These are phyloP conservation scores for Panopea generosa DNA, from an alignment of 2,888 invertebrate genomes.

Conservation along the genomic window DNA sequence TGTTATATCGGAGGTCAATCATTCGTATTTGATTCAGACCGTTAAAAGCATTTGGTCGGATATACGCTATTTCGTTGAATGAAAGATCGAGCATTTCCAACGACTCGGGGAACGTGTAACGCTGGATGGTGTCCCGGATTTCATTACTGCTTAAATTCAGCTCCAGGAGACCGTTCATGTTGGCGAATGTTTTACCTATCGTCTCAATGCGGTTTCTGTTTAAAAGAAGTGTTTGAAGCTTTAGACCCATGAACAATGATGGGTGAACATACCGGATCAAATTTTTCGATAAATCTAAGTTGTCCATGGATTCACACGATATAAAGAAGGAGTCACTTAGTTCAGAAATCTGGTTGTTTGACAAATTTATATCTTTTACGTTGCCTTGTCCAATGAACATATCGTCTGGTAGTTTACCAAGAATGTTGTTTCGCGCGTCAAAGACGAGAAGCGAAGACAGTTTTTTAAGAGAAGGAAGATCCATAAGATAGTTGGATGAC, in stretches of 20 bases:
- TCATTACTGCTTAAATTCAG: constrained; percentile 65
- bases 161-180: constrained; percentile 46
- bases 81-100: constrained; percentile 69
- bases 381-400: constrained; percentile 57
- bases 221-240: constrained; percentile 51
- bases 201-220: constrained; percentile 62
- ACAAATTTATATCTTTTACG: constrained; percentile 49
- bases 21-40: constrained; percentile 60
- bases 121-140: constrained; percentile 56
- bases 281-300: constrained; percentile 67
- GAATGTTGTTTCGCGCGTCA: constrained; percentile 65
- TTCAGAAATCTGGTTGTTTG: constrained; percentile 53
- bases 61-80: constrained; percentile 63
- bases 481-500: constrained; percentile 44
- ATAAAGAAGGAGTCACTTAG: constrained; percentile 63
- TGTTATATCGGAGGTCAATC: constrained; percentile 70
- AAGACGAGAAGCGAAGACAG: constrained; percentile 39
- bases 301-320: constrained; percentile 58
- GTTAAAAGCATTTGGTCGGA: constrained; percentile 71
- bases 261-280: constrained; percentile 56
- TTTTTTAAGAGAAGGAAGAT: constrained; percentile 38
- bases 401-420: constrained; percentile 44
- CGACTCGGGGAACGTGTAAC: constrained; percentile 67
- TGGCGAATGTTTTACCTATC: constrained; percentile 60
- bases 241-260: constrained; percentile 59